Percentiles rank a stretch among this genome's conserved stretches.
Conservation (phyloP, 2,888 invertebrate genomes). For the Sipha maydis region DNA sequence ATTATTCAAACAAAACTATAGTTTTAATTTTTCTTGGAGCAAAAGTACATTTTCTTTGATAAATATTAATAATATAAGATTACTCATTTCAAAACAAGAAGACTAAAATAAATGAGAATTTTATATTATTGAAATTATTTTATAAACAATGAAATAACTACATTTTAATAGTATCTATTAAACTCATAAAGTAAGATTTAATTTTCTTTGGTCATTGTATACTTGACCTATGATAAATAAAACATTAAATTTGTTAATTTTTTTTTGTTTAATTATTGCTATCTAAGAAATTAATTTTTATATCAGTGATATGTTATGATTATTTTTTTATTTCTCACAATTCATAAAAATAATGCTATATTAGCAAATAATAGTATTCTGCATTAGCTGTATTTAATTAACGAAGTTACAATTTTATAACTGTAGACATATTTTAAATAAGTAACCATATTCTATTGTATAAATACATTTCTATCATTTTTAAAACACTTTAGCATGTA, state of each 20-base stretch:
- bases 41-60: neutral
- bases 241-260: too few species aligned
- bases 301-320: too few species aligned
- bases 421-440: neutral
- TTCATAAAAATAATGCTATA: too few species aligned
- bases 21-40: neutral
- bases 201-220: neutral
- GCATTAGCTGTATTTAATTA: too few species aligned
- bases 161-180: neutral
- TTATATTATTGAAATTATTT: neutral
- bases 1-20: neutral
- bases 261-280: too few species aligned
- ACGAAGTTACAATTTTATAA: too few species aligned
- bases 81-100: neutral
- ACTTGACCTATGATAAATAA: too few species aligned
- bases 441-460: neutral
- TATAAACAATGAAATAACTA: neutral
- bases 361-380: too few species aligned
- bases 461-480: neutral
- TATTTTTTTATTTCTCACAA: too few species aligned
- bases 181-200: neutral
- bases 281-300: too few species aligned
- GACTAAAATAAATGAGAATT: neutral
- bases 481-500: too few species aligned
- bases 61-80: neutral